A percentile compares a stretch with the other conserved stretches of the same genome.
Evolutionary conservation across 2,113 vertebrate species (phyloP).

Genomic region (Opisthocomus hoazin): DNA sequence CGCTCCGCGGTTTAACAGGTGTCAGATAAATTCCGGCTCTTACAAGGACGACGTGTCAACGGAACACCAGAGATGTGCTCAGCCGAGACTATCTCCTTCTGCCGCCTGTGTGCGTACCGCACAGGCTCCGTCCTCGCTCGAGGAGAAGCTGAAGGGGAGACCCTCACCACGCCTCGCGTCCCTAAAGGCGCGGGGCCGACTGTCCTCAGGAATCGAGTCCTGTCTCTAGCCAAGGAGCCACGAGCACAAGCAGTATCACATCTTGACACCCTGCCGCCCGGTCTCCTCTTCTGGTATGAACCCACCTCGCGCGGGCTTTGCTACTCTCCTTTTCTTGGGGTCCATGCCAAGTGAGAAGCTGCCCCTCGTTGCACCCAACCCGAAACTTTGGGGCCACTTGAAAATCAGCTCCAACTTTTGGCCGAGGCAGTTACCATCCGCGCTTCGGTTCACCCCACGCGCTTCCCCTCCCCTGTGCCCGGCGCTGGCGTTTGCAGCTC

Average conservation of each 20-base stretch:
- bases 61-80: not conserved
- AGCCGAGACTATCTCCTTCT: not conserved
- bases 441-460: not conserved
- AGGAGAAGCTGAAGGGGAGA: not conserved
- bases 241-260: accelerated
- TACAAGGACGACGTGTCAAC: not conserved
- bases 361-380: not conserved
- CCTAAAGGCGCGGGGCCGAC: not conserved
- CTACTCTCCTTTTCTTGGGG: not conserved
- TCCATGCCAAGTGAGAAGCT: not conserved
- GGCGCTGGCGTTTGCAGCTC: not conserved
- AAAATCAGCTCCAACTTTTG: not conserved
- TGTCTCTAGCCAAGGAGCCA: accelerated
- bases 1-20: not conserved
- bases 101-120: not conserved
- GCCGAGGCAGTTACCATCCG: not conserved
- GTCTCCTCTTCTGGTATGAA: not conserved
- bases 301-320: not conserved
- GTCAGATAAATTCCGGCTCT: not conserved
- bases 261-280: not conserved
- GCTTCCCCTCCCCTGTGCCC: not conserved
- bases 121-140: not conserved
- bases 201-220: too few relatives aligned
- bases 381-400: not conserved
- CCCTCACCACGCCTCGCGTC: not conserved